Evolutionary conservation across 2,888 invertebrate genomes (phyloP).

Genomic region (Coelinius sp.): DNA sequence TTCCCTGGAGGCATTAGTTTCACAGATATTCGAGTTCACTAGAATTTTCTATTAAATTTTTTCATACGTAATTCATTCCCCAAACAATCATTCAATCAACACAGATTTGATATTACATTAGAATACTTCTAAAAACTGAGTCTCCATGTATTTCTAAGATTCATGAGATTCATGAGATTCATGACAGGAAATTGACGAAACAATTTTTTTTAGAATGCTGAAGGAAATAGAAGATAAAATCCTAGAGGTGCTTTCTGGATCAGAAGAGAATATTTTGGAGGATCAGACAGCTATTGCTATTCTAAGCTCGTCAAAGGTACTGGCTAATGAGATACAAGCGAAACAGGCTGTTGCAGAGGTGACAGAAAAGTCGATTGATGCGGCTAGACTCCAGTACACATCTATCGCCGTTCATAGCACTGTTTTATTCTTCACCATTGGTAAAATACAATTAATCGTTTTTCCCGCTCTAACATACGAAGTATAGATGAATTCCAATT

Average conservation of each 20-base stretch:
- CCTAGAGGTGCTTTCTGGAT: conserved; percentile 81
- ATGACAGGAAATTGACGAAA: neutral
- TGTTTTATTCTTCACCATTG: conserved; percentile 91
- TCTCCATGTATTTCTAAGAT: neutral
- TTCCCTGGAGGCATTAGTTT: too few relatives aligned
- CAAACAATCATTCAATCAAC: too few relatives aligned
- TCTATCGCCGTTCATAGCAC: conserved; percentile 93
- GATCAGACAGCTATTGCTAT: conserved; percentile 91
- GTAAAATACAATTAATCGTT: conserved; percentile 68
- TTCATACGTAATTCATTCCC: too few relatives aligned
- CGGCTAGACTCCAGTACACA: conserved; percentile 86
- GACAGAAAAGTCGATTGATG: conserved; percentile 92
- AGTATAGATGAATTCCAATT: neutral
- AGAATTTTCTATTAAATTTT: too few relatives aligned
- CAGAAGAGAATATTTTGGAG: conserved; percentile 87
- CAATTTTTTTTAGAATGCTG: conserved; percentile 73
- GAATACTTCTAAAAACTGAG: too few relatives aligned
- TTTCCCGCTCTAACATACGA: neutral
- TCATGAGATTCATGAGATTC: conserved; percentile 34
- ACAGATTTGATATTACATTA: too few relatives aligned
- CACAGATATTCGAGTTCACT: too few relatives aligned
- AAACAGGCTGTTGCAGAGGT: conserved; percentile 92
- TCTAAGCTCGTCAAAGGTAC: conserved; percentile 89
- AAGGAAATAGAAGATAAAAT: conserved; percentile 95
- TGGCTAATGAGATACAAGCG: conserved; percentile 91